Evolutionary conservation across 2,888 invertebrate genomes (phyloP).

Genomic region (Baccha elongata): DNA sequence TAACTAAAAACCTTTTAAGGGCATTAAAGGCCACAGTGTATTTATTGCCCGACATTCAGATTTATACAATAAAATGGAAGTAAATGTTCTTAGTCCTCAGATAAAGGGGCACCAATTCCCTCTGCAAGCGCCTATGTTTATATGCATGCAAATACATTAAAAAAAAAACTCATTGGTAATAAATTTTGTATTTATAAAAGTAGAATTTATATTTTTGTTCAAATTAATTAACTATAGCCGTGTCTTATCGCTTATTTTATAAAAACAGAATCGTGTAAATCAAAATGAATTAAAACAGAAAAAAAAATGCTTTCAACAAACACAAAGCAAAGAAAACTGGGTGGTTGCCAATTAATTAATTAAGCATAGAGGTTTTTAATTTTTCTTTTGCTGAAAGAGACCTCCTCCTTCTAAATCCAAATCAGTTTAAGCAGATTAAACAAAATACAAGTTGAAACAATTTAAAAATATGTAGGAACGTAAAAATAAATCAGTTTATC

Average conservation of each 20-base stretch:
- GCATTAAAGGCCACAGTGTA: no score
- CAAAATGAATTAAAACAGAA: slow-evolving; percentile 14
- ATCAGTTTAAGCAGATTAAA: slow-evolving; percentile 37
- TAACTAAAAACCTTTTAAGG: no score
- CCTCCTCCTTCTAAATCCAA: slow-evolving; percentile 41
- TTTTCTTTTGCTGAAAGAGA: slow-evolving; percentile 54
- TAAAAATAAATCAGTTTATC: not conserved
- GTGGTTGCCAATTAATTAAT: slow-evolving; percentile 82
- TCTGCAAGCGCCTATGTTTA: no score
- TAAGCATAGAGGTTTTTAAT: slow-evolving; percentile 71
- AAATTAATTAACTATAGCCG: slow-evolving; percentile 48
- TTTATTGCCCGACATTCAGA: no score
- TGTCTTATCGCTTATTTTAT: slow-evolving; percentile 49
- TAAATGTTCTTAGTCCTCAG: no score
- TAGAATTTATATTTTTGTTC: slow-evolving; percentile 33
- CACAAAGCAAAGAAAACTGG: slow-evolving; percentile 77
- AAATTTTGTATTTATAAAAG: slow-evolving; percentile 61
- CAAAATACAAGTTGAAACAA: slow-evolving; percentile 23
- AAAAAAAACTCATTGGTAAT: slow-evolving; percentile 36
- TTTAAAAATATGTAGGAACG: not conserved
- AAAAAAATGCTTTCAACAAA: slow-evolving; percentile 32
- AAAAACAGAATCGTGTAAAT: slow-evolving; percentile 50
- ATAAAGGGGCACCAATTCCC: no score
- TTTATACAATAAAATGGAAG: no score
- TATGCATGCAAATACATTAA: not conserved